Evolutionary conservation across 2,797 vertebrate species (phyloP).

Genomic region (Pempheris klunzingeri): DNA sequence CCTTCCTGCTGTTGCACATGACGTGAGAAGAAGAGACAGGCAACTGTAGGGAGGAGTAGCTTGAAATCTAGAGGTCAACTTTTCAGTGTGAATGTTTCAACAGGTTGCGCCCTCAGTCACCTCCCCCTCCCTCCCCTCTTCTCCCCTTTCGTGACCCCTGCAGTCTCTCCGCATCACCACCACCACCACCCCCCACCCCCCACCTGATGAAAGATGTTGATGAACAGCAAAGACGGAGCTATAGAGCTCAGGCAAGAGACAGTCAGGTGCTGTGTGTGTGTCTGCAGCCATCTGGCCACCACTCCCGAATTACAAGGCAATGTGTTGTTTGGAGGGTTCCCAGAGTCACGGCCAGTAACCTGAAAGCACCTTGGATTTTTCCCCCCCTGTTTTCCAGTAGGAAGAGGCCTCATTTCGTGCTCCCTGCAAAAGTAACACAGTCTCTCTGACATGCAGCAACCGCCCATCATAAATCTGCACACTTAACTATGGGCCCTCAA

Average conservation of each 20-base stretch:
- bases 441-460: constrained; percentile 55
- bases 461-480: constrained; percentile 76
- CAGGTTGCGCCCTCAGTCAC: constrained; percentile 46
- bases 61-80: constrained; percentile 69
- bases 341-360: constrained; percentile 62
- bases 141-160: constrained; percentile 44
- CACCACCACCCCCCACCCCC: too few relatives aligned
- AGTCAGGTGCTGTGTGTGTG: constrained; percentile 35
- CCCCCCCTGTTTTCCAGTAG: constrained; percentile 29
- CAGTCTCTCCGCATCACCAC: constrained; percentile 33
- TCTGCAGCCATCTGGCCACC: constrained; percentile 56
- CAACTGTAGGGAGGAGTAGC: constrained; percentile 63
- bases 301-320: constrained; percentile 31
- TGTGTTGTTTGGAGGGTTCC: constrained; percentile 55
- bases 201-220: constrained; percentile 68
- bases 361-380: constrained; percentile 64
- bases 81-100: constrained; percentile 63
- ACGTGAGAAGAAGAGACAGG: constrained; percentile 78
- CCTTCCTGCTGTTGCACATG: constrained; percentile 65
- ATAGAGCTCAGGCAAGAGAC: constrained; percentile 42
- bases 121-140: constrained; percentile 8
- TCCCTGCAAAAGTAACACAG: constrained; percentile 66
- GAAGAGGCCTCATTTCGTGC: constrained; percentile 64
- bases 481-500: constrained; percentile 68
- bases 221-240: constrained; percentile 39